These are phyloP conservation scores for Anastrepha obliqua DNA, from an alignment of 1,140 invertebrate species.

Conservation along the genomic window DNA sequence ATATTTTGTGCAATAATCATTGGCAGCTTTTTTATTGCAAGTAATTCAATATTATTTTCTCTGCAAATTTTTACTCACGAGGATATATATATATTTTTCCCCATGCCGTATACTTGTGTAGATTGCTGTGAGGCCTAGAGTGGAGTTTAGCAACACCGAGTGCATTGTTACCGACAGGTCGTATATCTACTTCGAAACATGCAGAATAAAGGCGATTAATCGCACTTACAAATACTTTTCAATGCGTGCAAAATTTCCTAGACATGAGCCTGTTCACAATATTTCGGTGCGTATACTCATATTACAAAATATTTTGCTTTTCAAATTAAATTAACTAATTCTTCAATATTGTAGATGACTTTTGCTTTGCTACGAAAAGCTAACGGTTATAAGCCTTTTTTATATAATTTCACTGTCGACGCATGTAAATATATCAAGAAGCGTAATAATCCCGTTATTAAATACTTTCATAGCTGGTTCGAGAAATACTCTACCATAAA, in stretches of 20 bases:
- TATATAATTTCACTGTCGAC: constrained; percentile 31
- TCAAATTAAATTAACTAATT: not conserved
- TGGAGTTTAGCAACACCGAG: not conserved
- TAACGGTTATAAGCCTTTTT: constrained; percentile 31
- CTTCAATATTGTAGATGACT: not conserved
- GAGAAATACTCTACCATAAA: constrained; percentile 23
- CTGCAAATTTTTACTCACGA: too few relatives aligned
- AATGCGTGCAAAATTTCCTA: not conserved
- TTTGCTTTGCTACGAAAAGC: constrained; percentile 26
- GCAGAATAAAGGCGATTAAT: constrained; percentile 6
- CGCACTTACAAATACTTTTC: constrained; percentile 17
- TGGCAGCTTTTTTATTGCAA: not conserved
- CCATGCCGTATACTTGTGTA: not conserved
- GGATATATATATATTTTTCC: too few relatives aligned
- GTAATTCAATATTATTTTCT: not conserved
- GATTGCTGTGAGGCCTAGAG: not conserved
- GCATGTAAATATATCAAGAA: constrained; percentile 25
- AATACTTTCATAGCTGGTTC: constrained; percentile 33
- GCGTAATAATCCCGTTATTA: not conserved
- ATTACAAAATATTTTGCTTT: not conserved
- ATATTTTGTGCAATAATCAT: not conserved
- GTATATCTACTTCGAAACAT: not conserved
- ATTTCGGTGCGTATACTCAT: not conserved
- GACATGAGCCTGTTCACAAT: not conserved
- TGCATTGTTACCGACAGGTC: not conserved